phyloP scores from a whole-genome alignment of 1,140 invertebrate genomes.

The Saxidomus purpurata region DNA sequence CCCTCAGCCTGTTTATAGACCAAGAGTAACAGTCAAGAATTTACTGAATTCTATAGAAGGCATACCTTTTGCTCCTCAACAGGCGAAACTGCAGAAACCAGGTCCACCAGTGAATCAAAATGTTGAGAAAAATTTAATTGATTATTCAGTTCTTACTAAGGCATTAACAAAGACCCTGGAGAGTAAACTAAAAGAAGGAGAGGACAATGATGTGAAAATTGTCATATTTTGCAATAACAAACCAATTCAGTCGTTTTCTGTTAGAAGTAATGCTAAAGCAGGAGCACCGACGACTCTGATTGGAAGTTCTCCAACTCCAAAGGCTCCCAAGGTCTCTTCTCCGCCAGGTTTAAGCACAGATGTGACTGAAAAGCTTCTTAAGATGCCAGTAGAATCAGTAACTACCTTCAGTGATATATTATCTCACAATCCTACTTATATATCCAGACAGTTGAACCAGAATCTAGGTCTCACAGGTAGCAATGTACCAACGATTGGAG shows the following conservation, averaged over 20 bases:
- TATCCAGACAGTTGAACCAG: neutral
- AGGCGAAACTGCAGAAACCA: neutral
- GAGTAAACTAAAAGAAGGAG: constrained; percentile 33
- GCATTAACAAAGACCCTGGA: constrained; percentile 46
- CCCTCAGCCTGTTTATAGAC: neutral
- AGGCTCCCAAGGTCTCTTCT: neutral
- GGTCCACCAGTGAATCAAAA: neutral
- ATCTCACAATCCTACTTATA: neutral
- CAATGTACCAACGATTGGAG: neutral
- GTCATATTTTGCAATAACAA: constrained; percentile 64
- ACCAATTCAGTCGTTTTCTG: constrained; percentile 60
- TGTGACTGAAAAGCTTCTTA: neutral
- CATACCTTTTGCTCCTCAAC: neutral
- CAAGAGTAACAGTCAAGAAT: neutral
- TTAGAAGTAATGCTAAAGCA: constrained; percentile 41
- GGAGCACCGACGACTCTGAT: too few relatives aligned
- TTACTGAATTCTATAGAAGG: neutral
- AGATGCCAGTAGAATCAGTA: neutral
- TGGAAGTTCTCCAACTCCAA: neutral
- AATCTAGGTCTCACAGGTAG: neutral
- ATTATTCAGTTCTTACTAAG: constrained; percentile 52
- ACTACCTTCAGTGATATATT: neutral
- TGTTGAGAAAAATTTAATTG: constrained; percentile 40
- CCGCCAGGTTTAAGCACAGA: neutral
- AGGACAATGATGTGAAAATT: constrained; percentile 59